Base-by-base conservation (phyloP, 2,888 invertebrate genomes). In the Acanthosepion esculentum region DNA sequence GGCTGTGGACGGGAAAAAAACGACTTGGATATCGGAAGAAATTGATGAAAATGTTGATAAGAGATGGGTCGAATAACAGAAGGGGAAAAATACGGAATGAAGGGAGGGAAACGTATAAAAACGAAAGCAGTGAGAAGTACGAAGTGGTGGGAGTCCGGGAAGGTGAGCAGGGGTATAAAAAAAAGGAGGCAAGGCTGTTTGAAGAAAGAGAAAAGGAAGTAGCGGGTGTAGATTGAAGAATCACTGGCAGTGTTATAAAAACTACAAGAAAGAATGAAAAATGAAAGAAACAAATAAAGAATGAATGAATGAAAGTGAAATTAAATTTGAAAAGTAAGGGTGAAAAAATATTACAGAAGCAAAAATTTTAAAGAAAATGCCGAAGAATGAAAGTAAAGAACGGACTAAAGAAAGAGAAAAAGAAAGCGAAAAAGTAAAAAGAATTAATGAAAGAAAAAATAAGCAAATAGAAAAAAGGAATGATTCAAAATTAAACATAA, bases 41-140 rank as follows among this genome's bases (percentile, higher is more conserved):
- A 78, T 59, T 78, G 78, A 78, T 78, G 78, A 23, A 78, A 78
- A 78, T 78, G 78, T 78, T n/a, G n/a, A 78, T 78, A 78, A 78
- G n/a, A 18, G 12, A 12, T n/a, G n/a, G 78, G 15, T n/a, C 18
- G n/a, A 78, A 78, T 78, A 78, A 78, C n/a, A 33, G 78, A 78
- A 78, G 33, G 78, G 78, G 18, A 7, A 7, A 59, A 12, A 33
- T n/a, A 33, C 33, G n/a, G 33, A 78, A n/a, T 78, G 78, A 33
- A 33, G n/a, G 78, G 6, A 8, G 29, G 29, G 64, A 64, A 12
- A 10, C 12, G 26, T 12, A 10, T 29, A 26, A n/a, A 78, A 26
- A n/a, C 33, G n/a, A 15, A 33, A n/a, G 78, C 6, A 29, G 78
- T 7, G 6, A 78, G 26, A 29, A 8, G 26, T 10, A 10, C 2